These are phyloP conservation scores for Nycticorax nycticorax DNA, from an alignment of 2,113 vertebrate genomes.

Conservation along the genomic window DNA sequence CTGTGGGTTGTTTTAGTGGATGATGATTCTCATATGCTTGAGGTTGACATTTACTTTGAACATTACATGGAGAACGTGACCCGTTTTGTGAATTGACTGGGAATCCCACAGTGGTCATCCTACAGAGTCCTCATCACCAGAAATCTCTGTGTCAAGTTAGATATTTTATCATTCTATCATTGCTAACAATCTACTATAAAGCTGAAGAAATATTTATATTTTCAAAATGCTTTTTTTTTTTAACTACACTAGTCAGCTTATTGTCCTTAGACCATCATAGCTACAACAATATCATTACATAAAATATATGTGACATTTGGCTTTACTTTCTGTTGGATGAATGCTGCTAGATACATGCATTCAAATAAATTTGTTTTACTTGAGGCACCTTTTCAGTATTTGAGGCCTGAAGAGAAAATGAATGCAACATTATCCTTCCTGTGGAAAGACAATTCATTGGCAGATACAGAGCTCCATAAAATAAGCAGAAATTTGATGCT, in stretches of 20 bases:
- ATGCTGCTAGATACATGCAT: background rate
- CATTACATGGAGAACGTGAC: background rate
- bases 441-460: background rate
- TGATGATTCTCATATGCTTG: rapidly evolving
- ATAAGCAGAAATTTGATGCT: background rate
- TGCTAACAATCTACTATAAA: background rate
- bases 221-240: background rate
- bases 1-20: background rate
- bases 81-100: background rate
- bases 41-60: background rate
- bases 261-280: background rate
- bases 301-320: background rate
- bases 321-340: background rate
- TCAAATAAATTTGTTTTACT: background rate
- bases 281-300: background rate
- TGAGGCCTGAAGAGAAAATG: background rate
- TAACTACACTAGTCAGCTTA: background rate
- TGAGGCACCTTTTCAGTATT: background rate
- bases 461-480: background rate
- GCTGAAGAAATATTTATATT: background rate
- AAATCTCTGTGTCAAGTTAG: background rate
- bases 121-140: background rate
- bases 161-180: background rate
- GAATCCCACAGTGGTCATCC: background rate
- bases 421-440: background rate